Evolutionary conservation across 2,797 vertebrate genomes (phyloP), one percentile per base, ranked within the genome.

Genomic region (Limosa lapponica): DNA sequence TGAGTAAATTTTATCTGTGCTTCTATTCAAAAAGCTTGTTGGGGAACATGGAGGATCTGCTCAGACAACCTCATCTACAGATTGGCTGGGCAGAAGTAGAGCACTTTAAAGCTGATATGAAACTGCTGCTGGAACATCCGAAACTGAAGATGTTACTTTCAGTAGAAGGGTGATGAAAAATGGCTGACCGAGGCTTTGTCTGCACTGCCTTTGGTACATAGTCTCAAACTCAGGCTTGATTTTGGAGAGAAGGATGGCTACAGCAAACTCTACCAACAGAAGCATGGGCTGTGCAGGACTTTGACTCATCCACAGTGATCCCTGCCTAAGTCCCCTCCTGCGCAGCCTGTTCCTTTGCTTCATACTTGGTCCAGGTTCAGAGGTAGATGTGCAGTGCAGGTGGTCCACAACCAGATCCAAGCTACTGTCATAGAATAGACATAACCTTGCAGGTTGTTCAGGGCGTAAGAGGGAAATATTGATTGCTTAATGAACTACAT

Each of bases 21-120:
- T 94, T 78, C 54, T 77, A 51, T 27, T 69, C 27, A 61, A 93
- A 73, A 16, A 62, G 17, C 23, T 96, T 86, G 54, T 43, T 20
- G 37, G 6, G 27, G 16, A 86, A 7, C 10, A 57, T 22, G 11
- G n/a, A 44, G 16, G n/a, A 78, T 70, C 25, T 88, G 25, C 49
- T 48, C 30, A 89, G 74, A 51, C 3, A 41, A 16, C 5, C 10
- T 89, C 16, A 51, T 59, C 9, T 82, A 46, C 48, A 9, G 6
- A 41, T 24, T 48, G 46, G 43, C 17, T 73, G 10, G 28, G 39
- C 13, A 91, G 61, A 80, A 52, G 52, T 34, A 43, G 11, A 78
- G 13, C 4, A 4, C 5, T 89, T 75, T 49, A 66, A 86, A 81
- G 15, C 18, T 49, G 14, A 46, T 69, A 37, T 49, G 23, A 94